These are phyloP conservation scores for Drosophila longiperda DNA, from an alignment of 2,888 invertebrate genomes.

Conservation along the genomic window DNA sequence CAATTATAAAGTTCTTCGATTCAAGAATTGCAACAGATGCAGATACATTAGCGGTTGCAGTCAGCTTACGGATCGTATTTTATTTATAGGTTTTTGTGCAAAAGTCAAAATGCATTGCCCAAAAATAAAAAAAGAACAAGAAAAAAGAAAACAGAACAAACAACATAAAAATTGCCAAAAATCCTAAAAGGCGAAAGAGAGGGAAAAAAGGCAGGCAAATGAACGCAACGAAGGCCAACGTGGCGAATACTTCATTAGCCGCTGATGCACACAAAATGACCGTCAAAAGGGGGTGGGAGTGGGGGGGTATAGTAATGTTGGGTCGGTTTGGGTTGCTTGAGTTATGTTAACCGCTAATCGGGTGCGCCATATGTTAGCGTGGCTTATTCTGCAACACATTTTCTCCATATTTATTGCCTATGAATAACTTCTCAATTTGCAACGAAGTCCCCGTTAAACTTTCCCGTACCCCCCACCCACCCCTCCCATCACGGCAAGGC, in stretches of 20 bases:
- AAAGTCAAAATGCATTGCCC: slow-evolving; percentile 52
- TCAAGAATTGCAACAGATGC: not conserved
- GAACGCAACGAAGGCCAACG: slow-evolving; percentile 65
- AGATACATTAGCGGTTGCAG: slow-evolving; percentile 2
- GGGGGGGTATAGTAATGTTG: not conserved
- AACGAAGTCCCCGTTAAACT: not conserved
- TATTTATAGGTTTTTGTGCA: slow-evolving; percentile 69
- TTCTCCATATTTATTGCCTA: slow-evolving; percentile 63
- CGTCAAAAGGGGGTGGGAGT: not conserved
- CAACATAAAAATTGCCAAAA: slow-evolving; percentile 3
- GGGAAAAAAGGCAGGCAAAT: slow-evolving; percentile 33
- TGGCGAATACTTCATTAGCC: slow-evolving; percentile 57
- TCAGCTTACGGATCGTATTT: slow-evolving; percentile 11
- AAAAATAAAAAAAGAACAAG: slow-evolving; percentile 19
- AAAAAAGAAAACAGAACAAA: slow-evolving; percentile 1
- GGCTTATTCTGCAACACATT: slow-evolving; percentile 57
- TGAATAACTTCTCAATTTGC: slow-evolving; percentile 47
- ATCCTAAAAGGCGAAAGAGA: not conserved
- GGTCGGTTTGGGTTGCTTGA: not conserved
- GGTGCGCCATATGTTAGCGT: slow-evolving; percentile 72
- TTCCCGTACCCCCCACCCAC: too few relatives aligned
- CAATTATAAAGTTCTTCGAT: not conserved
- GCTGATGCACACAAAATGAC: slow-evolving; percentile 25
- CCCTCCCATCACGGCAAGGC: too few relatives aligned
- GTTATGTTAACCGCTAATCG: slow-evolving; percentile 60